A percentile compares a stretch with the other conserved stretches of the same genome.
Conservation (phyloP, 2,888 invertebrate species). For the Ormyrus thymus region DNA sequence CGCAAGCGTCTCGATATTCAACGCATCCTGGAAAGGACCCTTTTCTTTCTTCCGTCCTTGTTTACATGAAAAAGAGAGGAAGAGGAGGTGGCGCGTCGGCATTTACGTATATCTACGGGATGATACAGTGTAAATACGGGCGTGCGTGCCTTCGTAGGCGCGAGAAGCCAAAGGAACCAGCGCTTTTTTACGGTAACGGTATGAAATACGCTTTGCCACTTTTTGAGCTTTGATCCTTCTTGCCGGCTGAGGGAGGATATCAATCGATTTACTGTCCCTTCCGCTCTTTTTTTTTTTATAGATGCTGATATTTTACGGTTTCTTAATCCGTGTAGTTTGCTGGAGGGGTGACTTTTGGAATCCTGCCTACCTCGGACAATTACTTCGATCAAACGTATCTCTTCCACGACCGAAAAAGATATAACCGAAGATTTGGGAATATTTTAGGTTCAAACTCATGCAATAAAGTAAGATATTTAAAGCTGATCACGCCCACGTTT, state of each 20-base stretch:
- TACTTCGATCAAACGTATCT: too few relatives aligned
- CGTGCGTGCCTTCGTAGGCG: neutral
- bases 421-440: too few relatives aligned
- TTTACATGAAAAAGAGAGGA: slow-evolving; percentile 39
- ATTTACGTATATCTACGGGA: neutral
- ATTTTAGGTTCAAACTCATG: too few relatives aligned
- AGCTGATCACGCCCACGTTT: too few relatives aligned
- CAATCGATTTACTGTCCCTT: neutral
- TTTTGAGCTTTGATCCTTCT: slow-evolving; percentile 17
- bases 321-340: slow-evolving; percentile 10
- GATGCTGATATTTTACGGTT: slow-evolving; percentile 6
- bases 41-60: slow-evolving; percentile 7
- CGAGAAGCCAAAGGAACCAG: slow-evolving; percentile 31
- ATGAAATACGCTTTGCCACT: slow-evolving; percentile 9
- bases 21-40: slow-evolving; percentile 10
- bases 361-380: too few relatives aligned
- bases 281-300: neutral
- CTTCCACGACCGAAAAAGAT: neutral
- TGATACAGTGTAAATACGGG: slow-evolving; percentile 35
- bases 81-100: neutral
- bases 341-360: too few relatives aligned
- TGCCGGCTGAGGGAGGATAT: neutral
- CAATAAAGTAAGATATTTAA: too few relatives aligned
- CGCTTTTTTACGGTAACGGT: slow-evolving; percentile 17
- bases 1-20: slow-evolving; percentile 41